Percentiles rank a stretch among this genome's conserved stretches.
These are phyloP conservation scores for Zaprionus kolodkinae DNA, from an alignment of 1,140 invertebrate species.

Conservation along the genomic window DNA sequence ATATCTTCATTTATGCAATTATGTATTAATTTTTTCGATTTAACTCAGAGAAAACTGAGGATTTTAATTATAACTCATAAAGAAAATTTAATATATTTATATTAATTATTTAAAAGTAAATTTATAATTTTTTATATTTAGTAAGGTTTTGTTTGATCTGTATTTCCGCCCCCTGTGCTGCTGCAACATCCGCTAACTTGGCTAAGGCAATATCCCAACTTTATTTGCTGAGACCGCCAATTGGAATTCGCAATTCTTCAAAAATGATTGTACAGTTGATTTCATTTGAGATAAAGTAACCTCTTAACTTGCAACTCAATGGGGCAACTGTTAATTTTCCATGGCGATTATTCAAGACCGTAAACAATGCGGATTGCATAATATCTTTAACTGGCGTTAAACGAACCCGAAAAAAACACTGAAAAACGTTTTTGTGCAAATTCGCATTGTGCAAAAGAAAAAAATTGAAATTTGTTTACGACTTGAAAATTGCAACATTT, in stretches of 20 bases:
- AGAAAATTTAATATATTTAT: no score
- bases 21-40: not conserved
- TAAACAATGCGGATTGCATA: conserved; percentile 64
- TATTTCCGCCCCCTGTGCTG: not conserved
- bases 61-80: no score
- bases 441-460: conserved; percentile 50
- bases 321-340: conserved; percentile 34
- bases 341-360: conserved; percentile 50
- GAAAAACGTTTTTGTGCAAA: conserved; percentile 55
- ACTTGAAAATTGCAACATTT: conserved; percentile 78
- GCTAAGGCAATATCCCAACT: not conserved
- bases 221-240: not conserved
- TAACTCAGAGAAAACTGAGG: no score
- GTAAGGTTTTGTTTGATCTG: no score
- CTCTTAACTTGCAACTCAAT: conserved; percentile 39
- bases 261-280: conserved; percentile 45
- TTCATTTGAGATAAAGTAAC: conserved; percentile 64
- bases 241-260: conserved; percentile 19
- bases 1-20: not conserved
- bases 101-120: no score
- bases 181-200: conserved; percentile 7
- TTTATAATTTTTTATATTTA: no score
- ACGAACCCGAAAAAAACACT: conserved; percentile 17
- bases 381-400: conserved; percentile 44
- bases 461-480: conserved; percentile 68